Evolutionary conservation across 2,113 vertebrate genomes (phyloP), one percentile per base, ranked within the genome.

Genomic region (Dolichallabes microphthalmus): DNA sequence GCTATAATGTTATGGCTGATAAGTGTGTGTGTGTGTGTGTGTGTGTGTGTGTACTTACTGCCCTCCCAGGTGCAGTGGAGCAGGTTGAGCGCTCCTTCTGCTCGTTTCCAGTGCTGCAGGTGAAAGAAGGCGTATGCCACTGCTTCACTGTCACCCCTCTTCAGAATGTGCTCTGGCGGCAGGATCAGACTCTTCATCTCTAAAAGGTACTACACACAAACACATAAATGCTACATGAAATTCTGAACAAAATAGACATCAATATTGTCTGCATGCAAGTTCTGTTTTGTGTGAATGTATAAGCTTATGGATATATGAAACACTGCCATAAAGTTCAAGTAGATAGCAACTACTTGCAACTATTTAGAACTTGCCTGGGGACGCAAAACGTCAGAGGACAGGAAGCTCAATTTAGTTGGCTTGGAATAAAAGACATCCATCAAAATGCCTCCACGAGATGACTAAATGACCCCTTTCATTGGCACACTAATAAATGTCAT

Each of bases 171-270:
- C 89, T 99, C 98, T 89, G 98, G 98, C 90, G 98, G 98, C 88
- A 99, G 95, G 92, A 99, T 98, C 77, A 99, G 93, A 93, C 98
- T 99, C 92, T 99, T 99, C 98, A 99, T 99, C 93, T 99, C 98
- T 93, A 99, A 93, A 89, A 99, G 96, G 92, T 99, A 99, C 98
- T 99, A 87, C 2, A 83, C 27, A 86, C 15, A 85, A 22, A 53
- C 39, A 82, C 2, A 35, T 6, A 64, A 25, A 63, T 19, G 50
- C 12, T 25, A 12, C 27, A 63, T 20, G 9, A 10, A 30, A 4
- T 35, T 78, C 75, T 57, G 57, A 5, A 27, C 17, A 57, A 60
- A 32, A 79, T 35, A 58, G 35, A 20, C 25, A 39, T 22, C 15
- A 30, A 10, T 4, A 58, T 19, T 6, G 30, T 35, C 52, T 11